Evolutionary conservation across 2,113 vertebrate genomes (phyloP).

Genomic region (Verasper variegatus): DNA sequence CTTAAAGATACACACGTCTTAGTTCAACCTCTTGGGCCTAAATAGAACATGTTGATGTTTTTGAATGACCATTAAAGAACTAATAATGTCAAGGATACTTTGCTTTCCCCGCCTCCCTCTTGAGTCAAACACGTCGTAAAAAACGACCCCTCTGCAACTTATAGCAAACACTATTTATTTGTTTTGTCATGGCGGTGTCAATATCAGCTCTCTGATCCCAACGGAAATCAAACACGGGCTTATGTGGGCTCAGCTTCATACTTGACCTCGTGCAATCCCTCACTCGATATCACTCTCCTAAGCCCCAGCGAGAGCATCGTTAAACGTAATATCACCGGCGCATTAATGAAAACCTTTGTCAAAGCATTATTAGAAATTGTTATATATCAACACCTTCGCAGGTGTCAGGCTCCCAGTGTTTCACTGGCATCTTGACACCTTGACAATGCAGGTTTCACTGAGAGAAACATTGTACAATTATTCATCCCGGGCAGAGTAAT

Average conservation of each 20-base stretch:
- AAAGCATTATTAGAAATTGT: constrained; percentile 59
- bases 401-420: background rate
- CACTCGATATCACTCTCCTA: constrained; percentile 40
- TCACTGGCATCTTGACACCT: constrained; percentile 29
- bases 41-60: background rate
- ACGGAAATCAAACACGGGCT: constrained; percentile 66
- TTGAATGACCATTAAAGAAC: no score
- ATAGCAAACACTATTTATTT: constrained; percentile 32
- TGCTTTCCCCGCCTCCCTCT: background rate
- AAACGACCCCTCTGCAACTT: constrained; percentile 7
- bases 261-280: constrained; percentile 27
- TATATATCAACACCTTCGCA: constrained; percentile 44
- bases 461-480: constrained; percentile 29
- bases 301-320: constrained; percentile 22
- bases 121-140: constrained; percentile 9
- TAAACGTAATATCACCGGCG: constrained; percentile 35
- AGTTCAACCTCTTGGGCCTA: background rate
- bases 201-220: constrained; percentile 49
- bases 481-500: constrained; percentile 37
- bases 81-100: background rate
- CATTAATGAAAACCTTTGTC: constrained; percentile 61
- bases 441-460: constrained; percentile 17
- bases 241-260: constrained; percentile 1
- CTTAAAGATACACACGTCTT: background rate
- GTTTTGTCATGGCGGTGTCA: constrained; percentile 27